phyloP scores from a whole-genome alignment of 2,797 vertebrate genomes.

The Hydrolagus colliei region DNA sequence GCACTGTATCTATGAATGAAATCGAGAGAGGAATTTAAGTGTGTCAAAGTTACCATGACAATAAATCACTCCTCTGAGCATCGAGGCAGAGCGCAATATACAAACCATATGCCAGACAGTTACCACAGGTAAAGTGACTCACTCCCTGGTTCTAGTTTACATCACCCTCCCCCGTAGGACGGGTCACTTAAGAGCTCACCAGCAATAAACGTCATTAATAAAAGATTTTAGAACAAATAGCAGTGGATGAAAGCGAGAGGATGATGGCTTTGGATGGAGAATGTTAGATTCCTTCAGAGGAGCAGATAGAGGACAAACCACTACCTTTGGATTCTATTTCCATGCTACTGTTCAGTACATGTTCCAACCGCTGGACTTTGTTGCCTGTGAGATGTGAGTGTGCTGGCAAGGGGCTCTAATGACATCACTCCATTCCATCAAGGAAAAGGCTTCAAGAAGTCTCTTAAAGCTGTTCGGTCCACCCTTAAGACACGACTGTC shows the following conservation, averaged over 20 bases:
- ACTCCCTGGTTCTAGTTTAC: background rate
- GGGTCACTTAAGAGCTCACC: background rate
- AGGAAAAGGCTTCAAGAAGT: background rate
- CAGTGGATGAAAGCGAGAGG: background rate
- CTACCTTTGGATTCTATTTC: constrained; percentile 15
- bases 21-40: constrained; percentile 20
- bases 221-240: background rate
- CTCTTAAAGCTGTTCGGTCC: constrained; percentile 18
- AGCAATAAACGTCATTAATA: background rate
- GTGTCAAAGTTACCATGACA: background rate
- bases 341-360: background rate
- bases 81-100: background rate
- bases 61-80: background rate
- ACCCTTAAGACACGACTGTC: background rate
- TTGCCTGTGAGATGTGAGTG: background rate
- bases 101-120: background rate
- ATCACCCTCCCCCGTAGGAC: background rate
- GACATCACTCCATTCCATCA: constrained; percentile 1
- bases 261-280: background rate
- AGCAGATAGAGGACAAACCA: background rate
- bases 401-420: background rate
- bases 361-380: constrained; percentile 3
- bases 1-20: constrained; percentile 15
- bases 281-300: background rate
- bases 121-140: background rate